These are phyloP conservation scores for Myotis vivesi DNA, from an alignment of 2,797 vertebrate species.

Conservation along the genomic window DNA sequence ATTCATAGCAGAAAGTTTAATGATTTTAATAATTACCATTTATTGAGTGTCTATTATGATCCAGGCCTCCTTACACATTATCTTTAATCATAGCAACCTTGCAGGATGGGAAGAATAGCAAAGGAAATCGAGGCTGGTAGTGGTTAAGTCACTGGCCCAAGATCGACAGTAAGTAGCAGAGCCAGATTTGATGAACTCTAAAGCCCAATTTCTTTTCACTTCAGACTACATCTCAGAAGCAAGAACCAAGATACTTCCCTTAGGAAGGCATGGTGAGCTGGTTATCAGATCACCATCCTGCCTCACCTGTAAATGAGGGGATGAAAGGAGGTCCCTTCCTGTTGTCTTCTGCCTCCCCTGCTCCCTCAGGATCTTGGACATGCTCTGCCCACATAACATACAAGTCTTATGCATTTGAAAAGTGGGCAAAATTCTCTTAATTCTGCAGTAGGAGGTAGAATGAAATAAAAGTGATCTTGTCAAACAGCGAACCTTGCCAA, in stretches of 20 bases:
- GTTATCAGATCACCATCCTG: too few species aligned
- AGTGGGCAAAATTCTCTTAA: background rate
- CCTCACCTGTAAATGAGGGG: background rate
- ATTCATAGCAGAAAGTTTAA: slow-evolving; percentile 43
- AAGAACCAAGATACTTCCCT: background rate
- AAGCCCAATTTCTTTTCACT: background rate
- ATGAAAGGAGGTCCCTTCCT: background rate
- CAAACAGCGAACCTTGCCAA: background rate
- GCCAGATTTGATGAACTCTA: background rate
- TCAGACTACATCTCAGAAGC: background rate
- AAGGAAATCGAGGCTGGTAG: slow-evolving; percentile 9
- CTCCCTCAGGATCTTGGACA: background rate
- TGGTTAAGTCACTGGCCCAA: background rate
- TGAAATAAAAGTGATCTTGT: background rate
- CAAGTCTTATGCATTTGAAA: background rate
- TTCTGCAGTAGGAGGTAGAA: background rate
- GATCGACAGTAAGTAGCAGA: background rate
- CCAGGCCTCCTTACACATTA: background rate
- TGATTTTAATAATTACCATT: background rate
- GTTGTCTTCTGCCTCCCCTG: background rate
- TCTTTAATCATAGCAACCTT: background rate
- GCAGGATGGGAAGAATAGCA: background rate
- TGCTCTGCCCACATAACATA: background rate
- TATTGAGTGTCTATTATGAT: background rate
- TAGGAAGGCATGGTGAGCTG: too few species aligned